Conservation (phyloP, 1,140 invertebrate species). For the Brachionus koreanus region DNA sequence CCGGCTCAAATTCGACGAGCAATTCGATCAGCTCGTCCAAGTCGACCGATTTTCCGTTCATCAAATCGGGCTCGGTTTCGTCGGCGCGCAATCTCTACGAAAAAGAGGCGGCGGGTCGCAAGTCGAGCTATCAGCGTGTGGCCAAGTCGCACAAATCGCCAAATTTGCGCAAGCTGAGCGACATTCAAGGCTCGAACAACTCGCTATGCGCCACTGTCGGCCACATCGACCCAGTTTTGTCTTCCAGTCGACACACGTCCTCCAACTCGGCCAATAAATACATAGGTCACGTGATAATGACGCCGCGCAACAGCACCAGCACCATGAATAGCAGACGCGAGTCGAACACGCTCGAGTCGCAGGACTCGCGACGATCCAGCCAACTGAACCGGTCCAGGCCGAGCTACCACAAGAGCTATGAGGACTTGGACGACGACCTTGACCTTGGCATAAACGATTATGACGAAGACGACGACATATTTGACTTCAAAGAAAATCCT, state of each 20-base stretch:
- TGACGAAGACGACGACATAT: slow-evolving; percentile 43
- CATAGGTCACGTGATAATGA: background rate
- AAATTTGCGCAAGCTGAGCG: background rate
- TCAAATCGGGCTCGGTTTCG: slow-evolving; percentile 7
- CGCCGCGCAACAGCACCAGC: slow-evolving; percentile 20
- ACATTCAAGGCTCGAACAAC: background rate
- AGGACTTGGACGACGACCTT: slow-evolving; percentile 19
- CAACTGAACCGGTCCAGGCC: background rate
- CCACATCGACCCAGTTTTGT: background rate
- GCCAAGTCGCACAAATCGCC: background rate
- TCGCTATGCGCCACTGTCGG: background rate
- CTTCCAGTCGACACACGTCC: background rate
- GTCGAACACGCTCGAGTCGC: background rate
- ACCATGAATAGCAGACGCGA: background rate
- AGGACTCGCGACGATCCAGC: background rate
- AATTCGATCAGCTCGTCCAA: slow-evolving; percentile 32
- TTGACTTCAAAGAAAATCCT: background rate
- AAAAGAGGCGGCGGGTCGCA: background rate
- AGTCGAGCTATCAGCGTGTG: background rate
- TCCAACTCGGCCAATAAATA: background rate
- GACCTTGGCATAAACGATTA: slow-evolving; percentile 11
- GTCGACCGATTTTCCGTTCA: background rate
- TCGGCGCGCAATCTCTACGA: background rate
- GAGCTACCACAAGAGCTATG: background rate
- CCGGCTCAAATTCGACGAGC: background rate